Percentiles rank a stretch among this genome's conserved stretches.
Conservation (phyloP, 2,888 invertebrate species). For the Drosophila rellima region DNA sequence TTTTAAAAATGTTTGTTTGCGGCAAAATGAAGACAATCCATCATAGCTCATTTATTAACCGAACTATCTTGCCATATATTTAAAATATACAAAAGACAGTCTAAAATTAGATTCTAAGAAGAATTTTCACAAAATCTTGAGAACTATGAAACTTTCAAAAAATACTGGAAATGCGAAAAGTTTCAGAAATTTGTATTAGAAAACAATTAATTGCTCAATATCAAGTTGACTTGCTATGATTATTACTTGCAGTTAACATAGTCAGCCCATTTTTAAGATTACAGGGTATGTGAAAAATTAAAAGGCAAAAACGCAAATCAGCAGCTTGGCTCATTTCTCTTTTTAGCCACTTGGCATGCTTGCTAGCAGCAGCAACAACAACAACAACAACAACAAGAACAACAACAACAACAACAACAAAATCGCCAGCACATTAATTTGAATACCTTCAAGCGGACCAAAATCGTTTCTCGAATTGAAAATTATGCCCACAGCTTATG, state of each 20-base stretch:
- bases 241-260: background rate
- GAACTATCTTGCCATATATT: background rate
- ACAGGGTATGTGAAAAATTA: slow-evolving; percentile 12
- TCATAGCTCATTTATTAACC: background rate
- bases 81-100: background rate
- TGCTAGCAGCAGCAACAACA: slow-evolving; percentile 40
- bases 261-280: background rate
- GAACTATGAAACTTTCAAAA: background rate
- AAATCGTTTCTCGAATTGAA: slow-evolving; percentile 63
- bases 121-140: too few species aligned
- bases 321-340: slow-evolving; percentile 61
- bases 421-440: slow-evolving; percentile 54
- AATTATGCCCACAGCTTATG: slow-evolving; percentile 48
- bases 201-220: background rate
- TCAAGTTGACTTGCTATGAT: background rate
- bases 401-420: slow-evolving; percentile 36
- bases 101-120: too few species aligned
- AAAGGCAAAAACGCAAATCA: slow-evolving; percentile 28
- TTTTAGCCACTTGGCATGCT: slow-evolving; percentile 66
- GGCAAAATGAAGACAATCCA: background rate
- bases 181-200: background rate
- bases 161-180: background rate
- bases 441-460: slow-evolving; percentile 62
- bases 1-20: background rate
- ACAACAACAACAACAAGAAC: slow-evolving; percentile 36